Evolutionary conservation across 2,888 invertebrate genomes (phyloP).

Genomic region (Rhingia campestris): DNA sequence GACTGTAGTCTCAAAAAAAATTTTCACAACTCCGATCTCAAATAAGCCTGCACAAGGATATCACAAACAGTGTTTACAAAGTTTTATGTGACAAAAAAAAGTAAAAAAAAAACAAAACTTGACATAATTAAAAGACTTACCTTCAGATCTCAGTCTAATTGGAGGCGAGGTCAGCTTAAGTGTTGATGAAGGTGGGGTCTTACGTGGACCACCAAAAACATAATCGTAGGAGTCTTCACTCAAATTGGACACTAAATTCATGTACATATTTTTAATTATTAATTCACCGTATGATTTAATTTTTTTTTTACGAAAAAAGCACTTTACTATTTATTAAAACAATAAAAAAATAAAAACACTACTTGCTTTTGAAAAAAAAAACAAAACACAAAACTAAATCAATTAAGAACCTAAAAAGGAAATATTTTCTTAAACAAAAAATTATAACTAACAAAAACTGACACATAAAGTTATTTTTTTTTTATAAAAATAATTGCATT

Average conservation of each 20-base stretch:
- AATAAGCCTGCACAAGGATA: background rate
- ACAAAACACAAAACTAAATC: slow-evolving; percentile 31
- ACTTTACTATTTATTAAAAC: slow-evolving; percentile 41
- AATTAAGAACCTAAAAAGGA: slow-evolving; percentile 33
- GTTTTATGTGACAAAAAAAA: slow-evolving; percentile 2
- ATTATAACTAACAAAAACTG: slow-evolving; percentile 25
- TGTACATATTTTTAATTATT: slow-evolving; percentile 23
- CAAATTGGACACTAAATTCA: slow-evolving; percentile 83
- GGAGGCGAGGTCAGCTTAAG: slow-evolving; percentile 84
- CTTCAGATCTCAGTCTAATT: slow-evolving; percentile 83
- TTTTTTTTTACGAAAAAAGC: slow-evolving; percentile 21
- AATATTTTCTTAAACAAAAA: slow-evolving; percentile 32
- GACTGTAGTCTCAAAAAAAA: too few species aligned
- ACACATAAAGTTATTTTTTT: slow-evolving; percentile 49
- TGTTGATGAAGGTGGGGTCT: slow-evolving; percentile 83
- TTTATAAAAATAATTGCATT: slow-evolving; percentile 26
- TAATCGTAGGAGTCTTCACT: slow-evolving; percentile 84
- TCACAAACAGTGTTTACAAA: background rate
- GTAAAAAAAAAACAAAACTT: background rate
- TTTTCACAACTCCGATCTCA: background rate
- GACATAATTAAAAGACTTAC: slow-evolving; percentile 79
- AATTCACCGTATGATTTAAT: background rate
- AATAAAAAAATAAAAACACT: slow-evolving; percentile 33
- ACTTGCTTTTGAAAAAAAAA: slow-evolving; percentile 57
- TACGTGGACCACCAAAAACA: slow-evolving; percentile 83